Conservation (phyloP, 2,113 vertebrate species). For the Columba livia region DNA sequence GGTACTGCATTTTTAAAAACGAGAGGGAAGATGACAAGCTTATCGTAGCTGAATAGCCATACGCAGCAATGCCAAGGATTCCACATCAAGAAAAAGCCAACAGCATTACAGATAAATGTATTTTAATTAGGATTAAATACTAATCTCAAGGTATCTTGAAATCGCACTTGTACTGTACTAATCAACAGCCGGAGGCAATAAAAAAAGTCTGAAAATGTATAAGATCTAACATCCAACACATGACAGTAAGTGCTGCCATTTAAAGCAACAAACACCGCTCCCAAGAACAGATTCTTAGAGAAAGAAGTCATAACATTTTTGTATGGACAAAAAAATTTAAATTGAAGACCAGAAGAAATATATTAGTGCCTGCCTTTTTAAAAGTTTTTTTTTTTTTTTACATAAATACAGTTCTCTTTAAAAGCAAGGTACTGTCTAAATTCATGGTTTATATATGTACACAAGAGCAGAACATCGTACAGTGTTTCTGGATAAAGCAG, state of each 20-base stretch:
- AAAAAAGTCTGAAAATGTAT: slow-evolving; percentile 75
- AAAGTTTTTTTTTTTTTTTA: slow-evolving; percentile 72
- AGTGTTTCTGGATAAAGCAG: slow-evolving; percentile 60
- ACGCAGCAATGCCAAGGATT: slow-evolving; percentile 27
- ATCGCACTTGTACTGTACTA: slow-evolving; percentile 81
- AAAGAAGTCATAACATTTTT: slow-evolving; percentile 52
- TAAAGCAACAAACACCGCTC: slow-evolving; percentile 64
- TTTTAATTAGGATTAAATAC: slow-evolving; percentile 97
- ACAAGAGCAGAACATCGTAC: slow-evolving; percentile 51
- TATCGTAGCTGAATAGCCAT: neutral
- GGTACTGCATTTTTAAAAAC: neutral
- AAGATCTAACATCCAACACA: slow-evolving; percentile 63
- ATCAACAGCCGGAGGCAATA: slow-evolving; percentile 84
- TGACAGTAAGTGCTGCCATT: slow-evolving; percentile 67
- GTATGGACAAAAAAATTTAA: slow-evolving; percentile 54
- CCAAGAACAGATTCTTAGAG: slow-evolving; percentile 66
- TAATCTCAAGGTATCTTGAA: slow-evolving; percentile 82
- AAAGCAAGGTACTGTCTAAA: slow-evolving; percentile 71
- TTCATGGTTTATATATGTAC: slow-evolving; percentile 67
- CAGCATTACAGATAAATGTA: slow-evolving; percentile 82
- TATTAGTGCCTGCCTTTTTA: slow-evolving; percentile 78
- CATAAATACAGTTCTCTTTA: slow-evolving; percentile 79
- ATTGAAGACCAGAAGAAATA: slow-evolving; percentile 73
- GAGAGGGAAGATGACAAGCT: neutral
- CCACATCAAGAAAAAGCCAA: slow-evolving; percentile 71